A percentile compares a stretch with the other conserved stretches of the same genome.
Evolutionary conservation across 1,140 invertebrate genomes (phyloP).

Genomic region (Calycopis cecrops): DNA sequence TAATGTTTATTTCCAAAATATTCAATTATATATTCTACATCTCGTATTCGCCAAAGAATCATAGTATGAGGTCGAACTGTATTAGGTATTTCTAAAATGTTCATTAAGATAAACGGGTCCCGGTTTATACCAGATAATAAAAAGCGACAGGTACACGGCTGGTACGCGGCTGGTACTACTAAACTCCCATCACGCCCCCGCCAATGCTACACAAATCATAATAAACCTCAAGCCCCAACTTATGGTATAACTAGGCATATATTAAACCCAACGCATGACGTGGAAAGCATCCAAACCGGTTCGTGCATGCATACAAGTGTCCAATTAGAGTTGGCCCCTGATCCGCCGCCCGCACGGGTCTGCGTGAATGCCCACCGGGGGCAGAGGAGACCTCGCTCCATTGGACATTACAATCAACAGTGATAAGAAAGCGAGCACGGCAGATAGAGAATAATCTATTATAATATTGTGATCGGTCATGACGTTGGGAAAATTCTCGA

Average conservation of each 20-base stretch:
- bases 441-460: conserved; percentile 54
- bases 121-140: conserved; percentile 41
- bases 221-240: conserved; percentile 59
- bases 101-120: conserved; percentile 26
- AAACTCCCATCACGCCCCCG: conserved; percentile 52
- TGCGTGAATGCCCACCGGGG: conserved; percentile 30
- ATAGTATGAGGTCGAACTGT: too few species aligned
- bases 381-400: conserved; percentile 39
- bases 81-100: conserved; percentile 7
- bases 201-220: conserved; percentile 64
- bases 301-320: conserved; percentile 55
- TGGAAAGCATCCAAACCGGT: conserved; percentile 67
- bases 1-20: too few species aligned
- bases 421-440: conserved; percentile 61
- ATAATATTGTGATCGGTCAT: conserved; percentile 45
- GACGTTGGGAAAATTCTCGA: conserved; percentile 34
- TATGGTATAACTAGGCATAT: conserved; percentile 24
- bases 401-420: conserved; percentile 35
- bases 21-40: too few species aligned
- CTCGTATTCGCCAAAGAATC: too few species aligned
- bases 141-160: conserved; percentile 43
- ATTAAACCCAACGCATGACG: conserved; percentile 35
- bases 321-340: conserved; percentile 61
- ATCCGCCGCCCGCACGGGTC: conserved; percentile 40
- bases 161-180: conserved; percentile 33